Percentiles rank a stretch among this genome's conserved stretches.
Evolutionary conservation across 35 echinoderm and acorn worm species (phyloP).

Genomic region (Patiria miniata): DNA sequence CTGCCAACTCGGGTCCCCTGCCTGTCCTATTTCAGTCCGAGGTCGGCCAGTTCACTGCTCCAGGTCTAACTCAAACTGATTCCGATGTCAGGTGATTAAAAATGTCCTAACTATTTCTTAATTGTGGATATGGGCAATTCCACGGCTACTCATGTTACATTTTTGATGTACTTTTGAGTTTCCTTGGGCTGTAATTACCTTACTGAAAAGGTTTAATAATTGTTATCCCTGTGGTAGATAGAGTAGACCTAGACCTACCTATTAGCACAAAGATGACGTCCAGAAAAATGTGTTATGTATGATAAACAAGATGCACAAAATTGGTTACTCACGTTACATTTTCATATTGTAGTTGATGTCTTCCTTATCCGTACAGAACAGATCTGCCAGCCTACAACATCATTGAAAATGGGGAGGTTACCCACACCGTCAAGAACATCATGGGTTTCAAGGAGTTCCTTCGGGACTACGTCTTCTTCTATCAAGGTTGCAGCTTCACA

Average conservation of each 20-base stretch:
- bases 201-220: too few relatives aligned
- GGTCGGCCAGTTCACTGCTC: slow-evolving; percentile 45
- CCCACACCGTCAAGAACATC: slow-evolving; percentile 47
- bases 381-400: slow-evolving; percentile 78
- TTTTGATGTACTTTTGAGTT: too few relatives aligned
- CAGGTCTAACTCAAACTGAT: slow-evolving; percentile 15
- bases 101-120: neutral
- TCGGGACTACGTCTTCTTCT: slow-evolving; percentile 70
- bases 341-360: too few relatives aligned
- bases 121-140: too few relatives aligned
- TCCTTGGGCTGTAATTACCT: too few relatives aligned
- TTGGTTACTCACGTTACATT: too few relatives aligned
- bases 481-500: slow-evolving; percentile 88
- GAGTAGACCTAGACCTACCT: too few relatives aligned
- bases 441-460: slow-evolving; percentile 49
- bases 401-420: slow-evolving; percentile 58
- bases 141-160: too few relatives aligned
- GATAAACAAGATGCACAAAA: too few relatives aligned
- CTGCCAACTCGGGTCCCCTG: slow-evolving; percentile 39
- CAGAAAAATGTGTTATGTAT: too few relatives aligned
- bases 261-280: too few relatives aligned
- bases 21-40: slow-evolving; percentile 41
- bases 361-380: slow-evolving; percentile 33
- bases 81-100: slow-evolving; percentile 45
- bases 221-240: too few relatives aligned